phyloP scores from a whole-genome alignment of 2,797 vertebrate species.

The Staurois parvus region DNA sequence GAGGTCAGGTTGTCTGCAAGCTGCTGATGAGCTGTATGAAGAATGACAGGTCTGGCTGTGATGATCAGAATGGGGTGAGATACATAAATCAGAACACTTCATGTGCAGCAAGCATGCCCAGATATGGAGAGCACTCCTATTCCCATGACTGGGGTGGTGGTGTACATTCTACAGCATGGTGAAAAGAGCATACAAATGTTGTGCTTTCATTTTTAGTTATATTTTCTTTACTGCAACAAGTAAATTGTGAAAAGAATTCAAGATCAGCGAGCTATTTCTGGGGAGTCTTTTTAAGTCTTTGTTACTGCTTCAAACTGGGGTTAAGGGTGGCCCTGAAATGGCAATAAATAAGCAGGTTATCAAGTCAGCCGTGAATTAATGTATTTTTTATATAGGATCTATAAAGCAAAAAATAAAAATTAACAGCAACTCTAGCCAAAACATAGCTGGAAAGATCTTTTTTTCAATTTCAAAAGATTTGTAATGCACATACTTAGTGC shows the following conservation, averaged over 20 bases:
- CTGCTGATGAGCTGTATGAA: neutral
- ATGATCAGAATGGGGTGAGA: neutral
- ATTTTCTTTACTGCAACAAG: no score
- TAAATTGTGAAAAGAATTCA: no score
- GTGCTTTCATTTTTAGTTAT: no score
- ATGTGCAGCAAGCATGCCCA: neutral
- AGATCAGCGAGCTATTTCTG: neutral
- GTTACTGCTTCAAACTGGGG: no score
- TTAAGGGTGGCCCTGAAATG: neutral
- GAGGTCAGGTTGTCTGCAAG: neutral
- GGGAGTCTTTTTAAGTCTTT: neutral
- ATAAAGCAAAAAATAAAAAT: neutral
- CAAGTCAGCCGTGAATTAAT: neutral
- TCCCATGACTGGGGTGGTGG: neutral
- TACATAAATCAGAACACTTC: neutral
- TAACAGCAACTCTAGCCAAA: neutral
- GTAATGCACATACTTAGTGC: no score
- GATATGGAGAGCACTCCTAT: neutral
- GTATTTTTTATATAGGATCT: neutral
- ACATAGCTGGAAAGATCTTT: no score
- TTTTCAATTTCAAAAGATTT: no score
- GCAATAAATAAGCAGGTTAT: neutral
- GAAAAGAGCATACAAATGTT: no score
- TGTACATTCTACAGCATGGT: neutral
- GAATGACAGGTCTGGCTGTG: neutral